Percentiles rank a stretch among this genome's conserved stretches.
phyloP scores from a whole-genome alignment of 2,113 vertebrate species.

The Mixornis gularis region DNA sequence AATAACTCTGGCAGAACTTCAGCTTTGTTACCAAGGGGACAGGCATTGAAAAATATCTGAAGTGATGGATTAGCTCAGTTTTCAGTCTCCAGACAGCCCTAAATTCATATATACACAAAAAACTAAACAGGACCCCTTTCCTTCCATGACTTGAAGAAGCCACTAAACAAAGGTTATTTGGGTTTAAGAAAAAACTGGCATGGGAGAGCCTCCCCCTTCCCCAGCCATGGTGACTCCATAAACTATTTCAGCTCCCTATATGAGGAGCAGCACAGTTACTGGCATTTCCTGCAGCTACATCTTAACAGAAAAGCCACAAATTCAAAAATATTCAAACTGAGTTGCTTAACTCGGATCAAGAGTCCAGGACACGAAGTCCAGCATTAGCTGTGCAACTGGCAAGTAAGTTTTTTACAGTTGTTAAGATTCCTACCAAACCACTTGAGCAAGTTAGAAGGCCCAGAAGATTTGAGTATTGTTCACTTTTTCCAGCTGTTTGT shows the following conservation, averaged over 20 bases:
- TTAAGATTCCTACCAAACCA: slow-evolving; percentile 12
- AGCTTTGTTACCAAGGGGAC: neutral
- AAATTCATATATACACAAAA: neutral
- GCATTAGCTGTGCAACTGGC: neutral
- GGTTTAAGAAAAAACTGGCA: neutral
- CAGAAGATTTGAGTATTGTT: neutral
- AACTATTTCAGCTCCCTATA: neutral
- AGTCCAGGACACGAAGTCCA: neutral
- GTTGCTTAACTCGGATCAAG: neutral
- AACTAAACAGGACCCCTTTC: neutral
- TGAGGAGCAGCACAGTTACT: neutral
- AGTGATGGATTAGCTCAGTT: neutral
- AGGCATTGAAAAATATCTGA: neutral
- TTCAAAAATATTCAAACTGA: neutral
- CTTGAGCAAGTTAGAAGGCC: neutral
- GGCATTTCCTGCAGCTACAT: neutral
- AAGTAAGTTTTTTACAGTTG: neutral
- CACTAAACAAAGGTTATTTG: neutral
- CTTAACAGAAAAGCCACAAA: neutral
- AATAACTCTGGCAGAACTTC: neutral
- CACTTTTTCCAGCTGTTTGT: slow-evolving; percentile 52
- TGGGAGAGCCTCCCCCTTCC: neutral
- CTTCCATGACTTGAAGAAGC: neutral
- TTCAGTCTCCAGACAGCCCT: neutral
- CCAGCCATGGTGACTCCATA: neutral